Conservation (phyloP, 2,888 invertebrate species). For the Phengaris arion region DNA sequence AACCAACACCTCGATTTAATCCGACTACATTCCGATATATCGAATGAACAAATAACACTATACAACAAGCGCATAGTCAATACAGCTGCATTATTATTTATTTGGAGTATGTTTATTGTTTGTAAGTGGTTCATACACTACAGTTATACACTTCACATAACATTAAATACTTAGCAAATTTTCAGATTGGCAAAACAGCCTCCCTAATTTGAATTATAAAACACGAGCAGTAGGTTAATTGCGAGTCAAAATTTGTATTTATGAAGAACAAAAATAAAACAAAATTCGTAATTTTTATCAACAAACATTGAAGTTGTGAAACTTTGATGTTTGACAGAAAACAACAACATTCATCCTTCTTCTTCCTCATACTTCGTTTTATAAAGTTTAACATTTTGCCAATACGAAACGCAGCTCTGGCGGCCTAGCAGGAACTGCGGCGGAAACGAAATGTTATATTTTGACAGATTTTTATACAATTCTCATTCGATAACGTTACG, state of each 20-base stretch:
- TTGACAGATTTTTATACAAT: too few species aligned
- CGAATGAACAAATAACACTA: conserved; percentile 24
- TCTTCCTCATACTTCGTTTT: too few species aligned
- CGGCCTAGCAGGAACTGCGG: too few species aligned
- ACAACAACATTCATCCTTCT: too few species aligned
- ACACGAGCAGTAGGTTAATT: background rate
- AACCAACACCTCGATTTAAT: conserved; percentile 40
- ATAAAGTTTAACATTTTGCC: background rate
- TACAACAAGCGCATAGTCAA: conserved; percentile 32
- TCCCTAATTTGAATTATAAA: conserved; percentile 4
- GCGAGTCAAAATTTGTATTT: too few species aligned
- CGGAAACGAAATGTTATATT: too few species aligned
- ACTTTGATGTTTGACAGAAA: background rate
- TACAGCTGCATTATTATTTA: conserved; percentile 19
- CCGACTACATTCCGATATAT: conserved; percentile 31
- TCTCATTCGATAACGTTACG: too few species aligned
- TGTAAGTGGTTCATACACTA: background rate
- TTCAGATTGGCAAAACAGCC: background rate
- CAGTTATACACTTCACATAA: too few species aligned
- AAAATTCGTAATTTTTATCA: background rate
- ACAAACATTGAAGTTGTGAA: background rate
- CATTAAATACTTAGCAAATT: too few species aligned
- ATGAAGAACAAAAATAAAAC: too few species aligned
- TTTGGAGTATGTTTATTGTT: background rate
- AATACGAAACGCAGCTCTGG: background rate